Evolutionary conservation across 2,888 invertebrate genomes (phyloP).

Genomic region (Muschampia plurimacula): DNA sequence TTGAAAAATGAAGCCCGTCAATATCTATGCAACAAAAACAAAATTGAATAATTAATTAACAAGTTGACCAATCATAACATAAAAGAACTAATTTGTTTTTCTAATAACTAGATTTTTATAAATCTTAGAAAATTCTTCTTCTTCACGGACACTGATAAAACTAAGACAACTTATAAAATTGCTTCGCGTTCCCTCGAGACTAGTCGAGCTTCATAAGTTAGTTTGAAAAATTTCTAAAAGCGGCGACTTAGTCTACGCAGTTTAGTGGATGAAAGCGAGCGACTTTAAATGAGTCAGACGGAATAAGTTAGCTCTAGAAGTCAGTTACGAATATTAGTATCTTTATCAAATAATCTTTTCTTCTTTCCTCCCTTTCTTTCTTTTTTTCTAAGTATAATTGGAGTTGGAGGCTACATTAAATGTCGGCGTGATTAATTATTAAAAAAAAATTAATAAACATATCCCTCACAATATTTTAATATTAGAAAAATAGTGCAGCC

Average conservation of each 20-base stretch:
- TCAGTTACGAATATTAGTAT: neutral
- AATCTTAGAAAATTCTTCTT: neutral
- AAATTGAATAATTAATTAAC: neutral
- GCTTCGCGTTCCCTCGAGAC: constrained; percentile 1
- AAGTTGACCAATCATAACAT: neutral
- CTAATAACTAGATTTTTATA: neutral
- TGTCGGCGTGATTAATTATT: too few relatives aligned
- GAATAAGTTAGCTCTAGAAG: neutral
- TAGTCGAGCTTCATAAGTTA: constrained; percentile 20
- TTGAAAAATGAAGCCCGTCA: too few relatives aligned
- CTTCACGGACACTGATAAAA: neutral
- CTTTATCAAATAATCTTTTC: neutral
- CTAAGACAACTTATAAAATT: neutral
- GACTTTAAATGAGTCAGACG: neutral
- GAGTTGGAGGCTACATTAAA: too few relatives aligned
- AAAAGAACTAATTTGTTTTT: neutral
- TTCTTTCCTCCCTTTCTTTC: too few relatives aligned
- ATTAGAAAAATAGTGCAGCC: too few relatives aligned
- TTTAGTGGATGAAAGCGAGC: constrained; percentile 2
- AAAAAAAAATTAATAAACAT: too few relatives aligned
- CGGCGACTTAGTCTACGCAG: constrained; percentile 4
- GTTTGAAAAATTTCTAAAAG: constrained; percentile 15
- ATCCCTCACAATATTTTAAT: too few relatives aligned
- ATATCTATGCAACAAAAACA: neutral
- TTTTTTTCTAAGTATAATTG: too few relatives aligned